Base-by-base conservation (phyloP, 2,113 vertebrate species). In the Varanus salvator region DNA sequence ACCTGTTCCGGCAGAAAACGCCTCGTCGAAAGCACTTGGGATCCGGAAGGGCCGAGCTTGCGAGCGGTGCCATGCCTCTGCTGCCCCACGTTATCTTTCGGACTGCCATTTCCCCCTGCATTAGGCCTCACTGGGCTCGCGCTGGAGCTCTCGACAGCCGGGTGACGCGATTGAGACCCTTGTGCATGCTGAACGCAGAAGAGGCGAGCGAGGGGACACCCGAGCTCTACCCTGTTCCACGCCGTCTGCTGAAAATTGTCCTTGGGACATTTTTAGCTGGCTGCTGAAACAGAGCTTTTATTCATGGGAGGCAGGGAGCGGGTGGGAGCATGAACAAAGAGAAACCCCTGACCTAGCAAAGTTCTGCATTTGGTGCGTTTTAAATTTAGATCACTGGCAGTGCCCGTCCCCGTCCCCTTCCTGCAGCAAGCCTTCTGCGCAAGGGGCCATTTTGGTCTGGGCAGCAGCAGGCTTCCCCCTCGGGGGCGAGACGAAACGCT, bases 1-100 rank as follows among this genome's bases (percentile, higher is more conserved):
- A 94, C 94, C 92, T 81, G 84, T 34, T 0, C 85, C 44, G 89
- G 77, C 94, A 95, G 94, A 91, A 96, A 96, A 95, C 1, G 90
- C 95, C 95, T 90, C 50, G 93, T 96, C 96, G 95, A 89, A 96
- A 96, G 87, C 0, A 44, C 90, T 96, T 95, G 91, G 95, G 92
- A 94, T 94, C 95, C 92, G 92, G 88, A 0, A 71, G 93, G 93
- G 93, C 85, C 0, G 23, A 84, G 81, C 92, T 92, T 86, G 93
- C 96, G 95, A 92, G 91, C 95, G 60, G 9, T 38, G 90, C 83
- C 94, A 93, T 87, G 38, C 91, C 14, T 68, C 80, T 1, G 89
- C 27, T 86, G 91, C 91, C 84, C 76, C 0, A n/a, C 0, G 68
- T 15, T 92, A 94, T 95, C 87, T 93, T 4, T 52, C 95, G 97